Evolutionary conservation across 1,140 invertebrate genomes (phyloP).

Genomic region (Camponotus floridanus): DNA sequence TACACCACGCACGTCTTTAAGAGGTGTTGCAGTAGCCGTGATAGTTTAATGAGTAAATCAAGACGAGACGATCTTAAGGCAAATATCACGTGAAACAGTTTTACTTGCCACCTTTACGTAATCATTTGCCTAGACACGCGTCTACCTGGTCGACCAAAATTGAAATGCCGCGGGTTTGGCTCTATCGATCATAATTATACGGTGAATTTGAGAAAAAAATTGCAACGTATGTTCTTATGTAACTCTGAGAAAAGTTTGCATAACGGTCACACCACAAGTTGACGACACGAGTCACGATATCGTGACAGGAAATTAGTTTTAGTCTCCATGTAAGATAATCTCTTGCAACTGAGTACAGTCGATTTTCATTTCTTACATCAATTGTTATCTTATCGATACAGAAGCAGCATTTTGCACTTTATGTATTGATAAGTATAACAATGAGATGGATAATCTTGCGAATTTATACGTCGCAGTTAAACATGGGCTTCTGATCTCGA

Average conservation of each 20-base stretch:
- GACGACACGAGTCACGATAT: constrained; percentile 51
- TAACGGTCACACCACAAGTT: constrained; percentile 49
- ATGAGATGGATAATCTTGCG: constrained; percentile 12
- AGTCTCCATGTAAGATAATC: constrained; percentile 38
- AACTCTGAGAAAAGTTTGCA: constrained; percentile 53
- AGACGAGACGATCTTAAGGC: constrained; percentile 4
- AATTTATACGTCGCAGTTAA: not conserved
- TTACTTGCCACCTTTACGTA: constrained; percentile 37
- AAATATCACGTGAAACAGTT: constrained; percentile 47
- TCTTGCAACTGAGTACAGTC: not conserved
- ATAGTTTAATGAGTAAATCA: constrained; percentile 26
- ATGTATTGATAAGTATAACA: constrained; percentile 21
- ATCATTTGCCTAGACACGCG: constrained; percentile 13
- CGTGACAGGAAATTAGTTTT: constrained; percentile 55
- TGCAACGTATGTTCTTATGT: constrained; percentile 39
- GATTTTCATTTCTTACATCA: constrained; percentile 46
- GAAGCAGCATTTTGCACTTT: constrained; percentile 40
- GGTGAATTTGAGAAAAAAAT: constrained; percentile 14
- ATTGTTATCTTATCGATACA: constrained; percentile 46
- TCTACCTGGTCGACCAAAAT: constrained; percentile 32
- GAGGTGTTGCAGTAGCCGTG: not conserved
- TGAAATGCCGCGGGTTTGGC: constrained; percentile 47
- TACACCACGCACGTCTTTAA: not conserved
- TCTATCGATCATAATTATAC: constrained; percentile 38
- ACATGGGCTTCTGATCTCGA: not conserved